Evolutionary conservation across 2,113 vertebrate species (phyloP), one percentile per base, ranked within the genome.

Genomic region (Periophthalmodon schlosseri): DNA sequence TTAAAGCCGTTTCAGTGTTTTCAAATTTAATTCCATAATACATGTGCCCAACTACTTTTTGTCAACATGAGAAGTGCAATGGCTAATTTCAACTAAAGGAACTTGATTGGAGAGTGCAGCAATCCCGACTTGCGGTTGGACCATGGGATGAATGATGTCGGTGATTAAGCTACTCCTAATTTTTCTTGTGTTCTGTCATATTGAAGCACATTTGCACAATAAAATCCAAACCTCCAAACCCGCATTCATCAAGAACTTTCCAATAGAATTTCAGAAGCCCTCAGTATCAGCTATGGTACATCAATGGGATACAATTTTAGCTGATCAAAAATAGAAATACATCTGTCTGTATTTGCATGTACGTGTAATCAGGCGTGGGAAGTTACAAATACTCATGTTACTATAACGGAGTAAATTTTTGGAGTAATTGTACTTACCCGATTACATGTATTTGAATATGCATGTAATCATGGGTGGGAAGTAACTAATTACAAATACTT

Each of bases 71-170:
- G 57, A 15, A 14, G 36, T 24, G 64, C 20, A 67, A 58, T 12
- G 23, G 44, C 24, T 73, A 70, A 70, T 75, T 78, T 69, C 24
- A 74, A 36, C n/a, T 67, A 4, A 49, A 68, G 11, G 14, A 23
- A 63, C 18, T 72, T 66, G 39, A 78, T 50, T 77, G 65, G 74
- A 72, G 44, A 24, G 66, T 57, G 0, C 68, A 24, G 36, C 18
- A 28, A 72, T 75, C 23, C 13, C 20, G 33, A 28, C n/a, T 63
- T 72, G 65, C 60, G 14, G 44, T 57, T 21, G 36, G 33, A 20
- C 34, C 24, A 16, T 46, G 69, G 39, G 21, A 68, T 34, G 33
- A 68, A 68, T 70, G 8, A 49, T 18, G 14, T 18, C 57, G 20
- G 39, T 66, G 12, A 56, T 68, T 73, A 5, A 73, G 49, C 33